A percentile compares a stretch with the other conserved stretches of the same genome.
These are phyloP conservation scores for Phania funesta DNA, from an alignment of 2,888 invertebrate genomes.

Conservation along the genomic window DNA sequence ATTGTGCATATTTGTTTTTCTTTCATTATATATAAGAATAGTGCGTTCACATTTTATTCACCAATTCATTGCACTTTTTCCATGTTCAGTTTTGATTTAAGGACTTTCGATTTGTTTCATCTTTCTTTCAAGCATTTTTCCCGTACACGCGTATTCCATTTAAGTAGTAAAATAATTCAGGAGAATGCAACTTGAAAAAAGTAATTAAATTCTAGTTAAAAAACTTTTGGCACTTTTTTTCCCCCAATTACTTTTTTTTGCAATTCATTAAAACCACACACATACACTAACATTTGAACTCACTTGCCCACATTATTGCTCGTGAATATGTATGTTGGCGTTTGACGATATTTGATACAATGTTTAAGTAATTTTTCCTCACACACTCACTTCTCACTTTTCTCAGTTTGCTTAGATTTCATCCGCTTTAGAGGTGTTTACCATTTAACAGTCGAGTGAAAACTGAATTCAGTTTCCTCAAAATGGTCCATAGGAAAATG, in stretches of 20 bases:
- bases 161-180: neutral
- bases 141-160: conserved; percentile 38
- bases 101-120: conserved; percentile 15
- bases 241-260: no score
- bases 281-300: no score
- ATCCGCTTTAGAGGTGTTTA: conserved; percentile 57
- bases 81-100: conserved; percentile 28
- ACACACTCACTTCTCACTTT: neutral
- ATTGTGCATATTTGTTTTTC: neutral
- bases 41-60: conserved; percentile 47
- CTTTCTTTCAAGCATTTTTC: conserved; percentile 16
- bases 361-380: conserved; percentile 4
- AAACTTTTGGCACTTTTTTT: no score
- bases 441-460: conserved; percentile 53
- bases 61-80: conserved; percentile 61
- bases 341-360: no score
- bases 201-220: no score
- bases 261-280: no score
- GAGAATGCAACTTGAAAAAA: neutral
- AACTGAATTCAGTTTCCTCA: conserved; percentile 53
- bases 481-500: conserved; percentile 59
- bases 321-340: no score
- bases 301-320: no score
- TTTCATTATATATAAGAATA: conserved; percentile 1
- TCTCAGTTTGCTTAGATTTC: neutral